phyloP scores from a whole-genome alignment of 2,113 vertebrate species.

The Gorsachius goisagi region DNA sequence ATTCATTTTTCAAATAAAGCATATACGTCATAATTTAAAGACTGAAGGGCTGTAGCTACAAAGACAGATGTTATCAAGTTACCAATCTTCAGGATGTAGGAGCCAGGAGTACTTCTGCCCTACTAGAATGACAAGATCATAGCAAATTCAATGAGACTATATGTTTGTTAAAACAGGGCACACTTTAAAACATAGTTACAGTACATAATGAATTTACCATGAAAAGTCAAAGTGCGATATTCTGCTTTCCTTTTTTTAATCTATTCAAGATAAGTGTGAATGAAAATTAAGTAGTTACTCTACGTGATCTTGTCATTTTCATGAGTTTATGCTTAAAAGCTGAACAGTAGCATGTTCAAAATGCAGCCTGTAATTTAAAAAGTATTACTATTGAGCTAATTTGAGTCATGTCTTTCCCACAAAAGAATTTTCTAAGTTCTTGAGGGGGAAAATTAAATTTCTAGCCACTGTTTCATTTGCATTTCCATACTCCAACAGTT shows the following conservation, averaged over 20 bases:
- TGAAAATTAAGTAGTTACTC: not conserved
- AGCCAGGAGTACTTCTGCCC: not conserved
- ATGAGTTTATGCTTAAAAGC: not conserved
- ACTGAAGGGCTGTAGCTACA: not conserved
- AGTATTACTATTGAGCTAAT: not conserved
- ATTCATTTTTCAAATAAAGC: not conserved
- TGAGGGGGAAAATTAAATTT: conserved; percentile 18
- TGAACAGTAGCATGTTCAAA: not conserved
- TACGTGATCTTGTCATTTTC: not conserved
- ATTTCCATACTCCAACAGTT: conserved; percentile 13
- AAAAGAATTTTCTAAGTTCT: conserved; percentile 9
- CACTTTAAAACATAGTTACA: not conserved
- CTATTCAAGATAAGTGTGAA: not conserved
- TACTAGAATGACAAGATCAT: not conserved
- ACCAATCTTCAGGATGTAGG: not conserved
- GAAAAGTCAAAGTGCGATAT: not conserved
- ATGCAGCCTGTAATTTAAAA: not conserved
- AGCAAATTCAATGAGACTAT: not conserved
- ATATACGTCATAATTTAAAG: not conserved
- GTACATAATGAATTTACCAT: not conserved
- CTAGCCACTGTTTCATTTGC: not conserved
- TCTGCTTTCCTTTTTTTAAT: not conserved
- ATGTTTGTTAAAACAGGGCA: not conserved
- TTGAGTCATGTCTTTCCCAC: not conserved
- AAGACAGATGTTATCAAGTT: not conserved